Percentiles rank a stretch among this genome's conserved stretches.
These are phyloP conservation scores for Corythoichthys haematopterus DNA, from an alignment of 2,113 vertebrate genomes.

Conservation along the genomic window DNA sequence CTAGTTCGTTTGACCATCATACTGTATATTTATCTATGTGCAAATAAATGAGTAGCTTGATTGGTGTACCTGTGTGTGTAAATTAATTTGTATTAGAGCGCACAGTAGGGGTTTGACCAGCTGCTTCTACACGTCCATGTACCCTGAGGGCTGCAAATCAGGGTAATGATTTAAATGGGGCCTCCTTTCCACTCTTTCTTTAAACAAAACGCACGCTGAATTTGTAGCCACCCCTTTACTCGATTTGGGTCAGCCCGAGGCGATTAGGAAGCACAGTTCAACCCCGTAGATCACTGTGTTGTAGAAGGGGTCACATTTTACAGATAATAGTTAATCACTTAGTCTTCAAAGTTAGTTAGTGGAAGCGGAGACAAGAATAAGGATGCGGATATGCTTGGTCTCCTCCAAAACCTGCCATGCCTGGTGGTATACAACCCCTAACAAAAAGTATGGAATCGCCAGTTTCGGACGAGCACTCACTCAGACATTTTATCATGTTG, in stretches of 20 bases:
- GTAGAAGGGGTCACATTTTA: conserved; percentile 47
- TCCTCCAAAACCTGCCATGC: too few species aligned
- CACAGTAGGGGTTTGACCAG: conserved; percentile 59
- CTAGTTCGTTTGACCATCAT: conserved; percentile 3
- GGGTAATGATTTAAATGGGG: conserved; percentile 71
- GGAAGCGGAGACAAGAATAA: conserved; percentile 33
- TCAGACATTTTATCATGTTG: too few species aligned
- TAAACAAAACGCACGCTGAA: conserved; percentile 13
- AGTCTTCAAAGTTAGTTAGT: conserved; percentile 63
- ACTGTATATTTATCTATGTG: conserved; percentile 50
- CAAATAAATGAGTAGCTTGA: conserved; percentile 45
- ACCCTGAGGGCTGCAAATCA: conserved; percentile 65
- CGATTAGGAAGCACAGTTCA: conserved; percentile 64
- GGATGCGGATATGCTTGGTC: conserved; percentile 6
- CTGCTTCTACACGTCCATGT: conserved; percentile 54
- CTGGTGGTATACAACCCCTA: too few species aligned
- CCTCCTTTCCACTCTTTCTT: conserved; percentile 45
- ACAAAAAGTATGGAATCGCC: too few species aligned
- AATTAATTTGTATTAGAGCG: conserved; percentile 52
- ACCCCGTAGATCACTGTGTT: conserved; percentile 50
- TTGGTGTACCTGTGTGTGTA: conserved; percentile 46
- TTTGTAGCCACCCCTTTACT: conserved; percentile 20
- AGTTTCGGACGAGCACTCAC: too few species aligned
- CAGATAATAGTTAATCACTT: conserved; percentile 67
- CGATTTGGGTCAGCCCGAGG: conserved; percentile 51